Conservation (phyloP, 1,140 invertebrate genomes). For the Idris sp. region DNA sequence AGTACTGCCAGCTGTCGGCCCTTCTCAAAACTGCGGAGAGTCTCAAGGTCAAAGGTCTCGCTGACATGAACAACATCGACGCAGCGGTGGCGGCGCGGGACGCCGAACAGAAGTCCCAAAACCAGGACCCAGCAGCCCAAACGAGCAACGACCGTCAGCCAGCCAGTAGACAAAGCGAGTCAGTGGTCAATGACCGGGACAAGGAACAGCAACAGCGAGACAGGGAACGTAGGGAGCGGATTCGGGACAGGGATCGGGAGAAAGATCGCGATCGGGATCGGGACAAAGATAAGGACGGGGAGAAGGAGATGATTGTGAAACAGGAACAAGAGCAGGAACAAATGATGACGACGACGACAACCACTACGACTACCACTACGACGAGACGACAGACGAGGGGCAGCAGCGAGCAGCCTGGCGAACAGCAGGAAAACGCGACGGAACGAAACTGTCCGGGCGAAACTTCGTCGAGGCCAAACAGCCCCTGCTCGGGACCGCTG, state of each 20-base stretch:
- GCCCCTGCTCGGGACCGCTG: conserved; percentile 73
- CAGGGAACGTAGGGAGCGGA: no score
- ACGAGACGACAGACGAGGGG: conserved; percentile 38
- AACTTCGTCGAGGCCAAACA: conserved; percentile 68
- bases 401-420: conserved; percentile 69
- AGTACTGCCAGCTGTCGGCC: conserved; percentile 93
- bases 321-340: conserved; percentile 55
- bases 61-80: conserved; percentile 92
- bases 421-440: conserved; percentile 67
- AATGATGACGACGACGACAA: no score
- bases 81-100: conserved; percentile 72
- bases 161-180: no score
- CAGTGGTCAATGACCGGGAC: conserved; percentile 56
- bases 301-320: conserved; percentile 56
- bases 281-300: conserved; percentile 54
- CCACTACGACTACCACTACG: no score
- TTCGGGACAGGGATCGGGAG: conserved; percentile 22
- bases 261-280: conserved; percentile 2
- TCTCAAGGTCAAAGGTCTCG: conserved; percentile 92
- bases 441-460: conserved; percentile 66
- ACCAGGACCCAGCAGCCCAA: conserved; percentile 65
- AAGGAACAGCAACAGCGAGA: conserved; percentile 53
- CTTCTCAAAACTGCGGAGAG: conserved; percentile 95
- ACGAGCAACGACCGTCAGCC: conserved; percentile 25
- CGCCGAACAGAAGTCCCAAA: conserved; percentile 68